A percentile compares a stretch with the other conserved stretches of the same genome.
These are phyloP conservation scores for Taurulus bubalis DNA, from an alignment of 2,113 vertebrate genomes.

Conservation along the genomic window DNA sequence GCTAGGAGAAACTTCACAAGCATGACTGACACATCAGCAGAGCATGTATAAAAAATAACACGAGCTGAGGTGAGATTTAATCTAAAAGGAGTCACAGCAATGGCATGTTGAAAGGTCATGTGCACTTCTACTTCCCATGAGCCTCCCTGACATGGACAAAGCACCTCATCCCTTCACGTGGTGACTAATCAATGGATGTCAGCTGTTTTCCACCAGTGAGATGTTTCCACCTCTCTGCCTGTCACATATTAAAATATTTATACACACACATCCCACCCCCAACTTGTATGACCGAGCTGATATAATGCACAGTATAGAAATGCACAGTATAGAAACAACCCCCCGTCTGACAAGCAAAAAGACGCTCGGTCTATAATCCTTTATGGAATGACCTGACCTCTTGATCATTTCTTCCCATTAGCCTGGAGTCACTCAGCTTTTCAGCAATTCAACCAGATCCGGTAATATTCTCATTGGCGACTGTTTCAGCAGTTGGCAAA, in stretches of 20 bases:
- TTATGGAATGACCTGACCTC: background rate
- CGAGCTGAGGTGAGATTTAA: constrained; percentile 49
- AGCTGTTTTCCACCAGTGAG: constrained; percentile 24
- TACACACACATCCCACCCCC: constrained; percentile 11
- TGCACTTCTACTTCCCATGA: constrained; percentile 36
- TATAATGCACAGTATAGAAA: background rate
- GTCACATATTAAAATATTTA: constrained; percentile 51
- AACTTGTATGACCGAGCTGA: constrained; percentile 6
- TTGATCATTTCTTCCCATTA: constrained; percentile 15
- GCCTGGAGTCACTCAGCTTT: background rate
- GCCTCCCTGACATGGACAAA: constrained; percentile 59
- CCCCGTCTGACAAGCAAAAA: constrained; percentile 20
- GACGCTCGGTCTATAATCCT: background rate
- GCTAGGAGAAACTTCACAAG: background rate
- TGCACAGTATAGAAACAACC: background rate
- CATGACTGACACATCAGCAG: background rate
- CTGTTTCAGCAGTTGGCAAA: background rate
- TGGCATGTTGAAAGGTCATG: constrained; percentile 62
- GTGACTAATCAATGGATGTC: constrained; percentile 51
- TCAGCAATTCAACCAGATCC: background rate
- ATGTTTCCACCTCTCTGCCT: constrained; percentile 28
- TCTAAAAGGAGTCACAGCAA: constrained; percentile 42
- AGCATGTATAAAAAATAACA: background rate
- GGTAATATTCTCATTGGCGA: background rate
- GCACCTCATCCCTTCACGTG: constrained; percentile 40